Conservation (phyloP, 2,797 vertebrate species). For the Enteromius viviparus region DNA sequence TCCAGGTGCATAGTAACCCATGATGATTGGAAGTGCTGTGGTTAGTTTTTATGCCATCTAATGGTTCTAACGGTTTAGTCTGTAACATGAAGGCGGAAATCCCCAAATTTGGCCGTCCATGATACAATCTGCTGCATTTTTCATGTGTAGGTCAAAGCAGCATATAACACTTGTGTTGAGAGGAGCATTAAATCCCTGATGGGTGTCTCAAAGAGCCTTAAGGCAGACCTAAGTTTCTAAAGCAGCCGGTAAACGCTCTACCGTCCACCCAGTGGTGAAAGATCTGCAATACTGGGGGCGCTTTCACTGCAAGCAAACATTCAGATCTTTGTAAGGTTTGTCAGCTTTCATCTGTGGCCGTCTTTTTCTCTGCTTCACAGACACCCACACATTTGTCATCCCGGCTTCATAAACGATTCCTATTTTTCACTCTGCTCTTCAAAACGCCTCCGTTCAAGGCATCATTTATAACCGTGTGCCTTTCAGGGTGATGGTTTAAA, state of each 20-base stretch:
- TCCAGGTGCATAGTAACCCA: background rate
- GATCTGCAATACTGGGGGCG: background rate
- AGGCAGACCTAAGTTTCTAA: conserved; percentile 9
- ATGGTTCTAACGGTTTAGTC: background rate
- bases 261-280: background rate
- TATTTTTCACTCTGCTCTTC: conserved; percentile 24
- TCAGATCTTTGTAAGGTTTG: conserved; percentile 23
- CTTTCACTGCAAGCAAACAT: conserved; percentile 6
- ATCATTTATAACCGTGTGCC: conserved; percentile 33
- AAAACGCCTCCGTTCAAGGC: conserved; percentile 20
- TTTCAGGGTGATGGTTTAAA: conserved; percentile 13
- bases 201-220: background rate
- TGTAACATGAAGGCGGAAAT: background rate
- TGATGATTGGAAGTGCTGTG: background rate
- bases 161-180: background rate
- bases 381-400: conserved; percentile 41
- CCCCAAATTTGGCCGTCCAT: background rate
- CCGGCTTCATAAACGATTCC: conserved; percentile 24
- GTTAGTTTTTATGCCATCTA: background rate
- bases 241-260: background rate
- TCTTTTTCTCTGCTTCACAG: conserved; percentile 33
- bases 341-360: conserved; percentile 6
- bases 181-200: background rate
- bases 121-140: conserved; percentile 1
- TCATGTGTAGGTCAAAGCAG: conserved; percentile 12